phyloP scores from a whole-genome alignment of 2,888 invertebrate genomes.

The Sipha maydis region DNA sequence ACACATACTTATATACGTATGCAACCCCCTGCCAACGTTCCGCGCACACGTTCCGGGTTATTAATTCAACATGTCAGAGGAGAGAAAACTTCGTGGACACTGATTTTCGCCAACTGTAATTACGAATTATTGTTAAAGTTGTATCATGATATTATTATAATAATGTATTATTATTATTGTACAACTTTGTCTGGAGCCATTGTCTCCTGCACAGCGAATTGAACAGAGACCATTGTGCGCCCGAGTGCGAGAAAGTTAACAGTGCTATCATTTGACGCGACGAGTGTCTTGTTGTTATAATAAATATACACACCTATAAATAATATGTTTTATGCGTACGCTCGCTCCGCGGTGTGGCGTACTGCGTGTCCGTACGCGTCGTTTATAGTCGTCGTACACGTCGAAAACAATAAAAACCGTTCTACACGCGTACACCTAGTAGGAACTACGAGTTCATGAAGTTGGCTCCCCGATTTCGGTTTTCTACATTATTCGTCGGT shows the following conservation, averaged over 20 bases:
- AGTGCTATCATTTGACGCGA: background rate
- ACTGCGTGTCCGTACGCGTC: no score
- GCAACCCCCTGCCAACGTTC: no score
- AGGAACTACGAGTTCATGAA: no score
- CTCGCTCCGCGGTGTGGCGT: no score
- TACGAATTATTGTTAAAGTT: slow-evolving; percentile 60
- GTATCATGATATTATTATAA: slow-evolving; percentile 5
- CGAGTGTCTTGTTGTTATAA: background rate
- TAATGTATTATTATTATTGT: background rate
- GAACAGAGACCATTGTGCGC: background rate
- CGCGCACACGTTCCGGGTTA: slow-evolving; percentile 24
- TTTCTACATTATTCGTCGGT: no score
- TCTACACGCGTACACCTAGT: no score
- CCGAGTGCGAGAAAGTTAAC: background rate
- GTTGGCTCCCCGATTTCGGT: no score
- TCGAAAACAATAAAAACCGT: no score
- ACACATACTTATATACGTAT: slow-evolving; percentile 45
- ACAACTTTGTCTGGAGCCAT: background rate
- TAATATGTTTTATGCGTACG: no score
- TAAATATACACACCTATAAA: no score
- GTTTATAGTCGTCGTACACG: no score
- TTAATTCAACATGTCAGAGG: slow-evolving; percentile 51
- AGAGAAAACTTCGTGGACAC: slow-evolving; percentile 54
- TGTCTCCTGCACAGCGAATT: background rate
- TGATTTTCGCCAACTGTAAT: slow-evolving; percentile 54